phyloP scores from a whole-genome alignment of 2,797 vertebrate genomes.

The Menidia menidia region DNA sequence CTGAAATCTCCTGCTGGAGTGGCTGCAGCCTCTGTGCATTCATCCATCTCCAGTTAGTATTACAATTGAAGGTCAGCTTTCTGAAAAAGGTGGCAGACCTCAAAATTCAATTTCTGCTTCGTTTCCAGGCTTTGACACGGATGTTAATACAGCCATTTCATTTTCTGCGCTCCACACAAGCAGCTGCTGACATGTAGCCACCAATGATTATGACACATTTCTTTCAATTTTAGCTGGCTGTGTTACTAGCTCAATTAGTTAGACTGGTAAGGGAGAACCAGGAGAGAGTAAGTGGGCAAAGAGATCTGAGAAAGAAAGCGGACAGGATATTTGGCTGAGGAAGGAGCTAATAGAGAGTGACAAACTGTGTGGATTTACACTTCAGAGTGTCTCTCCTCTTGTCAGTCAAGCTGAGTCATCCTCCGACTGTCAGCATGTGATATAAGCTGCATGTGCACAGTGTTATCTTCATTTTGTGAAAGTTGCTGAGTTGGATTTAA shows the following conservation, averaged over 20 bases:
- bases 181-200: conserved; percentile 32
- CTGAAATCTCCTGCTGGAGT: conserved; percentile 1
- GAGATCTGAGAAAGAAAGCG: conserved; percentile 25
- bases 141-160: conserved; percentile 38
- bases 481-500: background rate
- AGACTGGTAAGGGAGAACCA: conserved; percentile 62
- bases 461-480: background rate
- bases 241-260: conserved; percentile 45
- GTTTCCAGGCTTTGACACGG: conserved; percentile 50
- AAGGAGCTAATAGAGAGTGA: conserved; percentile 30
- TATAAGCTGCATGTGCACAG: background rate
- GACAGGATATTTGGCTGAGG: conserved; percentile 23
- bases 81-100: conserved; percentile 45
- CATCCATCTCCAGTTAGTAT: conserved; percentile 58
- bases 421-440: background rate
- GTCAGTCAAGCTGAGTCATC: conserved; percentile 3
- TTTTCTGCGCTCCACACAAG: conserved; percentile 26
- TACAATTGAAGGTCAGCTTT: conserved; percentile 67
- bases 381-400: conserved; percentile 20
- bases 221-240: conserved; percentile 11
- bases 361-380: conserved; percentile 41
- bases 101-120: conserved; percentile 72
- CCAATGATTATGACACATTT: conserved; percentile 5
- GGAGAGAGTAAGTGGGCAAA: conserved; percentile 54
- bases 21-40: conserved; percentile 34